Percentiles rank a stretch among this genome's conserved stretches.
These are phyloP conservation scores for Mormyrus iriodes DNA, from an alignment of 2,113 vertebrate species.

Conservation along the genomic window DNA sequence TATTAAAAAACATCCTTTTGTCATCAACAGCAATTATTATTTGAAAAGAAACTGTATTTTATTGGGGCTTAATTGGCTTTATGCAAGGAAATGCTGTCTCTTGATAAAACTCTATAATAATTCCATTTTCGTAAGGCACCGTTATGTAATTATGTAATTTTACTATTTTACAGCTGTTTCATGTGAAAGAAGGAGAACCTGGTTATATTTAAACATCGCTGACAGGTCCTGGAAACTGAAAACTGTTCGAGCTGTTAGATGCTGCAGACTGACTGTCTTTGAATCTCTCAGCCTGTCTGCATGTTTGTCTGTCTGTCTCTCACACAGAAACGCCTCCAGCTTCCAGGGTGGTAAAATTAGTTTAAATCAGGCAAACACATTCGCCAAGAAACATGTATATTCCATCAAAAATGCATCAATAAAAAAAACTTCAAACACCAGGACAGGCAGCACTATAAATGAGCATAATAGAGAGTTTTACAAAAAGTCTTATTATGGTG, in stretches of 20 bases:
- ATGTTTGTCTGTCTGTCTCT: background rate
- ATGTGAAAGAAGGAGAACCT: no score
- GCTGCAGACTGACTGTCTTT: background rate
- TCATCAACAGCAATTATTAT: background rate
- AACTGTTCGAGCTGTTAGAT: background rate
- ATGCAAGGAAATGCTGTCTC: background rate
- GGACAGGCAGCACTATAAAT: background rate
- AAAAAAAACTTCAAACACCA: background rate
- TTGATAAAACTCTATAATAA: background rate
- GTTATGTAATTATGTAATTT: background rate
- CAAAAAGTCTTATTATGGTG: background rate
- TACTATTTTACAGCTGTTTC: background rate
- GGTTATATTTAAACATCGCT: background rate
- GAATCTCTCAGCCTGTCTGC: background rate
- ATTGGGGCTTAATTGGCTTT: background rate
- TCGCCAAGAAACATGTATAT: background rate
- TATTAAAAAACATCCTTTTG: background rate
- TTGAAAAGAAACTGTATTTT: background rate
- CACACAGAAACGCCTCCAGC: background rate
- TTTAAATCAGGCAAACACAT: background rate
- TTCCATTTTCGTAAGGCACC: background rate
- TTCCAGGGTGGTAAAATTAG: background rate
- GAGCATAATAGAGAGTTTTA: background rate
- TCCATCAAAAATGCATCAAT: background rate
- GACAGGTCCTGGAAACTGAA: background rate